phyloP scores from a whole-genome alignment of 2,888 invertebrate genomes.

The Elgonia sp. region DNA sequence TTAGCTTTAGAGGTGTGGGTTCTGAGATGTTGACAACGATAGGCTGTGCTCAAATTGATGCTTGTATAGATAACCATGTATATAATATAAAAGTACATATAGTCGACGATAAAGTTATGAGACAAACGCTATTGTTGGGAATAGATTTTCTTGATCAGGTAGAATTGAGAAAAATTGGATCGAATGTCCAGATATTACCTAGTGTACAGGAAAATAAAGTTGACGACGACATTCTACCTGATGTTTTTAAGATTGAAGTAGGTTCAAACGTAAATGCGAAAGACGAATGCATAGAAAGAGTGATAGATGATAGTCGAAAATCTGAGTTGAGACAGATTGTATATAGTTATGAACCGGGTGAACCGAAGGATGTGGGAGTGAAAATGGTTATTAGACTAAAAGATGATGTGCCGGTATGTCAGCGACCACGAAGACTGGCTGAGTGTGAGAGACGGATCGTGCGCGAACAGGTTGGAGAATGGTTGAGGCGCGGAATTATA shows the following conservation, averaged over 20 bases:
- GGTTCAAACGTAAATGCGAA: not conserved
- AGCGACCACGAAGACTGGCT: constrained; percentile 59
- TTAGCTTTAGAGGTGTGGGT: constrained; percentile 56
- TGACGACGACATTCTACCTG: not conserved
- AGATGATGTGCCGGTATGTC: constrained; percentile 67
- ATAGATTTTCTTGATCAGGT: constrained; percentile 55
- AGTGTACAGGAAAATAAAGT: constrained; percentile 13
- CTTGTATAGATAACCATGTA: constrained; percentile 53
- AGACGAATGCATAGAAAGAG: constrained; percentile 19
- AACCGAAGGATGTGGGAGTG: constrained; percentile 43
- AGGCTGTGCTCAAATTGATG: constrained; percentile 12
- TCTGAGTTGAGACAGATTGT: constrained; percentile 37
- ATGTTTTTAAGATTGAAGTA: constrained; percentile 35
- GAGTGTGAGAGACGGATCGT: constrained; percentile 64
- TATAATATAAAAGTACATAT: constrained; percentile 59
- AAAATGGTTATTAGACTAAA: constrained; percentile 64
- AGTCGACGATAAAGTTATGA: constrained; percentile 53
- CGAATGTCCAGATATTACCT: not conserved
- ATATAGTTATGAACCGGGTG: constrained; percentile 54
- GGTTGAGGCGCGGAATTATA: constrained; percentile 69
- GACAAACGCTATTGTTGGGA: constrained; percentile 57
- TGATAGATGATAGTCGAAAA: not conserved
- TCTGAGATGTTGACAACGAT: constrained; percentile 39
- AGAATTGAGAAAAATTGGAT: constrained; percentile 17
- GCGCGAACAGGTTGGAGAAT: constrained; percentile 63